phyloP scores from a whole-genome alignment of 2,113 vertebrate species.

The Sander vitreus region DNA sequence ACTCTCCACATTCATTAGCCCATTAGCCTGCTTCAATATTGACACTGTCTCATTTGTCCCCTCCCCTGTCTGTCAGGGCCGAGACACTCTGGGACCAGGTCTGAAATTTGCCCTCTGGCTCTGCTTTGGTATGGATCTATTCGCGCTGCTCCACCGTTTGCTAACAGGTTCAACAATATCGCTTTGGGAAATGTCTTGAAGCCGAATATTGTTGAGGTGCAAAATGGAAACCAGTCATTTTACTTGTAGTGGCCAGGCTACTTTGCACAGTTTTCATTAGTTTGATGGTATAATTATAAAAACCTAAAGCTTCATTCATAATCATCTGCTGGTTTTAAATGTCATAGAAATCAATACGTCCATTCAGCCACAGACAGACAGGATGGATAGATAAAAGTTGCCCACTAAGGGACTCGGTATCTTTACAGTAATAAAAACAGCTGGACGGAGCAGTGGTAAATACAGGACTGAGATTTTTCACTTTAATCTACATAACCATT shows the following conservation, averaged over 20 bases:
- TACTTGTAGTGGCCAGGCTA: not conserved
- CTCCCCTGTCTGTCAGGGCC: conserved; percentile 56
- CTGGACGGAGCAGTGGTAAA: not conserved
- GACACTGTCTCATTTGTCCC: conserved; percentile 76
- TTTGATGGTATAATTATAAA: not conserved
- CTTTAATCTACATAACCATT: not conserved
- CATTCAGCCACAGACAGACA: not conserved
- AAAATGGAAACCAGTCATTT: not conserved
- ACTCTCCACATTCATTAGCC: conserved; percentile 78
- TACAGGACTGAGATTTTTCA: not conserved
- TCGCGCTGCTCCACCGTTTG: not conserved
- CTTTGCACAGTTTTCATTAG: not conserved
- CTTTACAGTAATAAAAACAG: not conserved
- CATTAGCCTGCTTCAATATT: conserved; percentile 80
- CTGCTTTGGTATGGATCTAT: conserved; percentile 45
- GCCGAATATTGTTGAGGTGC: not conserved
- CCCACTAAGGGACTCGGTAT: not conserved
- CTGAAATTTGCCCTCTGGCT: conserved; percentile 53
- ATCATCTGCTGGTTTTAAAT: not conserved
- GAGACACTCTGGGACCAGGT: conserved; percentile 65
- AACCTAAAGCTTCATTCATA: not conserved
- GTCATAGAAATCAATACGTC: not conserved
- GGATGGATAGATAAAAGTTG: not conserved
- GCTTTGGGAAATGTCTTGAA: conserved; percentile 32
- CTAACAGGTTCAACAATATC: conserved; percentile 10